phyloP scores from a whole-genome alignment of 2,888 invertebrate genomes.

The Drosophila picticornis region DNA sequence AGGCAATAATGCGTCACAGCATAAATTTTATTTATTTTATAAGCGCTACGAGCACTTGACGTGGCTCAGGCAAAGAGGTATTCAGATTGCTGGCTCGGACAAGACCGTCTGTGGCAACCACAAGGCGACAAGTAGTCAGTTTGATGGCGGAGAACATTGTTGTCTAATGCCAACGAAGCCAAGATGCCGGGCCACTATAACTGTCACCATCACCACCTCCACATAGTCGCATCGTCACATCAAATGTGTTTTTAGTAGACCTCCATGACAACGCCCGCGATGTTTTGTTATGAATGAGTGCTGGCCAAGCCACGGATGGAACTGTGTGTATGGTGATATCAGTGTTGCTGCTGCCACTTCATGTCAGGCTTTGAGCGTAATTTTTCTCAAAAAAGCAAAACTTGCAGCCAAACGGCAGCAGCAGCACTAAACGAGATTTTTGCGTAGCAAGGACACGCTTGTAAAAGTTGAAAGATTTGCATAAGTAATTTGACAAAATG shows the following conservation, averaged over 20 bases:
- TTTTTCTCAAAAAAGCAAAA: conserved; percentile 55
- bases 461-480: conserved; percentile 82
- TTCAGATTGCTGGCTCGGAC: conserved; percentile 38
- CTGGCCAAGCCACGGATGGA: conserved; percentile 39
- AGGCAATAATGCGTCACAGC: conserved; percentile 79
- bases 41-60: conserved; percentile 73
- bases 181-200: neutral
- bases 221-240: conserved; percentile 29
- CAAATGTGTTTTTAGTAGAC: conserved; percentile 75
- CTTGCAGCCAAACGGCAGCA: conserved; percentile 36
- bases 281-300: conserved; percentile 59
- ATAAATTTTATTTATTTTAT: conserved; percentile 82
- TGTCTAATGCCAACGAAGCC: conserved; percentile 59
- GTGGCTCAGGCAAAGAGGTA: conserved; percentile 68
- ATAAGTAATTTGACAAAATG: conserved; percentile 83
- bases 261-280: conserved; percentile 33
- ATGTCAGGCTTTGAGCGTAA: conserved; percentile 74
- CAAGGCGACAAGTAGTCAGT: conserved; percentile 56
- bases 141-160: conserved; percentile 69
- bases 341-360: conserved; percentile 64
- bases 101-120: conserved; percentile 22
- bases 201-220: neutral
- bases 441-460: conserved; percentile 72
- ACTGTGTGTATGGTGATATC: conserved; percentile 66
- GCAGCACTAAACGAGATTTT: conserved; percentile 72